Percentiles rank a stretch among this genome's conserved stretches.
These are phyloP conservation scores for Halocynthia roretzi DNA, from an alignment of 23 tunicate species.

Conservation along the genomic window DNA sequence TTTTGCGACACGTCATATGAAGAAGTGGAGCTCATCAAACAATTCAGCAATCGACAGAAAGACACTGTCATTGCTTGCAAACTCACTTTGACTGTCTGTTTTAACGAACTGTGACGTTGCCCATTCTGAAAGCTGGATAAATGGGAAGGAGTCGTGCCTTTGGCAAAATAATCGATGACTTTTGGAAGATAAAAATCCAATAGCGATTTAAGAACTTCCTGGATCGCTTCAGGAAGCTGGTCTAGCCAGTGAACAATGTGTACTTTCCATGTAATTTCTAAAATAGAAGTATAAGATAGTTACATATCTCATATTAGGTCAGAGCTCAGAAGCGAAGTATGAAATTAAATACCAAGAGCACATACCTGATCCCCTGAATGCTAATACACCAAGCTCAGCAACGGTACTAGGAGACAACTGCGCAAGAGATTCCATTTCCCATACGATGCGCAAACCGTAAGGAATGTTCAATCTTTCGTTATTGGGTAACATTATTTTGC, in stretches of 20 bases:
- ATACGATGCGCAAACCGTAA: conserved; percentile 51
- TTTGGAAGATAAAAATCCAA: conserved; percentile 36
- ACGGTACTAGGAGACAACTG: conserved; percentile 51
- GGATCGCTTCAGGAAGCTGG: conserved; percentile 29
- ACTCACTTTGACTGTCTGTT: conserved; percentile 33
- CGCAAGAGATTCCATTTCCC: conserved; percentile 71
- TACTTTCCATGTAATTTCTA: conserved; percentile 79
- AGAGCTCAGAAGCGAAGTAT: too few relatives aligned
- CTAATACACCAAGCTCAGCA: conserved; percentile 62
- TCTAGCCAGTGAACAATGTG: conserved; percentile 62
- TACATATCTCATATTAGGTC: too few relatives aligned
- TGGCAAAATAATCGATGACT: conserved; percentile 32
- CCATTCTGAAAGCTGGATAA: conserved; percentile 13
- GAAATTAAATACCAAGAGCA: not conserved
- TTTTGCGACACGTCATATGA: conserved; percentile 18
- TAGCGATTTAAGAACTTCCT: conserved; percentile 8
- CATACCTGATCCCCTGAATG: conserved; percentile 50
- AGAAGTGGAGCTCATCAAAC: conserved; percentile 38
- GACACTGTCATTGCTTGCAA: conserved; percentile 76
- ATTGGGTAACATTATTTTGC: conserved; percentile 44
- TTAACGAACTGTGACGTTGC: conserved; percentile 26
- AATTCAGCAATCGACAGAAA: conserved; percentile 64
- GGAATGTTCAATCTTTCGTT: conserved; percentile 72
- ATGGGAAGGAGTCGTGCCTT: conserved; percentile 49
- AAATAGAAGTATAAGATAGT: not conserved